These are phyloP conservation scores for Parnassius mnemosyne DNA, from an alignment of 2,888 invertebrate species.

Conservation along the genomic window DNA sequence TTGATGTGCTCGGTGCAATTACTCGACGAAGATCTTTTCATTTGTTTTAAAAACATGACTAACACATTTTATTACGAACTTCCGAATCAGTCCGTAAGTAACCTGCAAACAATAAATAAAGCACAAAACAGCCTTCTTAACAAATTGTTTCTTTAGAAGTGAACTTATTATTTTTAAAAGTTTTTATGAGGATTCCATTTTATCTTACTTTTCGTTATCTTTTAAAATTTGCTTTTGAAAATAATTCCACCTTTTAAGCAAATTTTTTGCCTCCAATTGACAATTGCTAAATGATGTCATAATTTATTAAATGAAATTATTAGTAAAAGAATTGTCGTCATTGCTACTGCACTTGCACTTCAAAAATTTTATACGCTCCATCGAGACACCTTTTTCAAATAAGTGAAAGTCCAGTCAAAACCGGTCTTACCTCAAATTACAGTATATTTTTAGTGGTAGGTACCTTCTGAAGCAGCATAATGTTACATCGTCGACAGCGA, in stretches of 20 bases:
- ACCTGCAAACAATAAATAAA: slow-evolving; percentile 1
- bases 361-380: neutral
- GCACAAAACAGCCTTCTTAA: slow-evolving; percentile 17
- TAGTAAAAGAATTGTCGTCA: too few relatives aligned
- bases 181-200: neutral
- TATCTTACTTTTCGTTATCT: too few relatives aligned
- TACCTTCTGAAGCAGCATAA: slow-evolving; percentile 6
- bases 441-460: slow-evolving; percentile 11
- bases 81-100: slow-evolving; percentile 8
- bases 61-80: slow-evolving; percentile 19
- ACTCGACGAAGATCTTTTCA: slow-evolving; percentile 6
- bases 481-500: slow-evolving; percentile 3
- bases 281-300: too few relatives aligned
- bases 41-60: slow-evolving; percentile 19
- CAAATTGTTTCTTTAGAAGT: slow-evolving; percentile 9
- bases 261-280: too few relatives aligned
- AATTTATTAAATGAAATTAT: too few relatives aligned
- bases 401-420: slow-evolving; percentile 20
- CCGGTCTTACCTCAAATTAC: slow-evolving; percentile 16
- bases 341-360: neutral
- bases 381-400: slow-evolving; percentile 1
- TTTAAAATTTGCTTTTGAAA: too few relatives aligned
- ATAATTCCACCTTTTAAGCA: too few relatives aligned
- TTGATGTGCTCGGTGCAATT: neutral
- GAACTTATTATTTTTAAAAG: neutral